Base-by-base conservation (phyloP, 2,113 vertebrate species). In the Nanorana parkeri region DNA sequence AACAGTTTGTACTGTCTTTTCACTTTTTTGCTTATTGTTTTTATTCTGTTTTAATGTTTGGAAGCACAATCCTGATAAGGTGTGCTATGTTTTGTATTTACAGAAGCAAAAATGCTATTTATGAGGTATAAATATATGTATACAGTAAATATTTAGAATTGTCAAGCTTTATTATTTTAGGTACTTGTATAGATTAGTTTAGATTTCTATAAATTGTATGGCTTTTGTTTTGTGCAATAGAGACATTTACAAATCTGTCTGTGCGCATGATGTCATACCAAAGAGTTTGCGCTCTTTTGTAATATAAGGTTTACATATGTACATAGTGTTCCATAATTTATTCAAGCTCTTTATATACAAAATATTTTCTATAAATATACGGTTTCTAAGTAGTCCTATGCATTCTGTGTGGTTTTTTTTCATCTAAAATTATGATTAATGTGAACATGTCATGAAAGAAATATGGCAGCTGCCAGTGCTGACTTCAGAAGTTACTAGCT, bases 351-450 rank as follows among this genome's bases (percentile, higher is more conserved):
- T 77, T n/a, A 81, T 84, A 68, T 85, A 68, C 65, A 78, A 60
- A 85, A 84, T 61, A 77, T 84, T 77, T 84, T 87, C 77, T 36
- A 85, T 21, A 84, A 86, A 78, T 83, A 85, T 84, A 85, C 65
- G n/a, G 64, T 86, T 83, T 84, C 32, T 82, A 84, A 85, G 51
- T 85, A 81, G 58, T 68, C 32, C 15, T 47, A 4, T 32, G 61
- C 60, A 32, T 24, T 78, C n/a, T 84, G 83, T 23, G 65, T 20
- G 47, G 69, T 72, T 28, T 71, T 73, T 71, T 24, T 71, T 56
- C 5, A 36, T 36, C 32, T 6, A 5, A 15, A 47, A 47, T 47
- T 47, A 47, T 47, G 41, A 47, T 47, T 47, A 47, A 47, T 13
- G 41, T 47, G 13, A 47, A 47, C 41, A 4, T 47, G 10, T 47